Base-by-base conservation (phyloP, 2,797 vertebrate species). In the Selene dorsalis region DNA sequence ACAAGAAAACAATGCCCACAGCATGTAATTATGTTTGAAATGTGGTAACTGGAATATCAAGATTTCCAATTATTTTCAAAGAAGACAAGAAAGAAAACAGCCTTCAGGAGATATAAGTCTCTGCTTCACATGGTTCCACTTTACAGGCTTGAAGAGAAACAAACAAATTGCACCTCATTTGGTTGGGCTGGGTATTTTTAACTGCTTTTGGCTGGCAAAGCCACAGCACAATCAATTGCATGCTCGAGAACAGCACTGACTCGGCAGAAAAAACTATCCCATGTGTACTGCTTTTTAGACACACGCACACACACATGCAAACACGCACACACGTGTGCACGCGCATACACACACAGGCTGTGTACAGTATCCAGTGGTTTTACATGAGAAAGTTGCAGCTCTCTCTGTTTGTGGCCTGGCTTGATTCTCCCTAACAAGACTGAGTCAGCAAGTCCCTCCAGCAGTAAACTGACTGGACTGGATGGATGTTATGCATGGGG, bases 101-200 rank as follows among this genome's bases (percentile, higher is more conserved):
- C 83, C 88, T 91, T 87, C 69, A 80, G 74, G 87, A 92, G 91
- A 92, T 92, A 92, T 87, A 90, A 89, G 90, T 82, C 89, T 83
- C 47, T 79, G 72, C 89, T 90, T 94, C 94, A 95, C 92, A 93
- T 94, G 93, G 91, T 94, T 95, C 93, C 92, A 94, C 92, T 95
- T 95, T 94, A 91, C 89, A 90, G 91, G 87, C 91, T 92, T 89
- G 82, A 94, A 93, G 90, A 94, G 93, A 94, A 94, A 94, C 93
- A 93, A 95, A 95, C 94, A 95, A 94, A 95, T 95, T 95, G 94
- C 94, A 93, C 89, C 94, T 95, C 92, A 89, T 94, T 94, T 93
- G 80, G 91, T 93, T 67, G 79, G 90, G 88, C 76, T 83, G 90
- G 87, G 90, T 92, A 90, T 93, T 93, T 94, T 94, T 94, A 94